These are phyloP conservation scores for Neoseiulus cucumeris DNA, from an alignment of 1,140 invertebrate genomes.

Conservation along the genomic window DNA sequence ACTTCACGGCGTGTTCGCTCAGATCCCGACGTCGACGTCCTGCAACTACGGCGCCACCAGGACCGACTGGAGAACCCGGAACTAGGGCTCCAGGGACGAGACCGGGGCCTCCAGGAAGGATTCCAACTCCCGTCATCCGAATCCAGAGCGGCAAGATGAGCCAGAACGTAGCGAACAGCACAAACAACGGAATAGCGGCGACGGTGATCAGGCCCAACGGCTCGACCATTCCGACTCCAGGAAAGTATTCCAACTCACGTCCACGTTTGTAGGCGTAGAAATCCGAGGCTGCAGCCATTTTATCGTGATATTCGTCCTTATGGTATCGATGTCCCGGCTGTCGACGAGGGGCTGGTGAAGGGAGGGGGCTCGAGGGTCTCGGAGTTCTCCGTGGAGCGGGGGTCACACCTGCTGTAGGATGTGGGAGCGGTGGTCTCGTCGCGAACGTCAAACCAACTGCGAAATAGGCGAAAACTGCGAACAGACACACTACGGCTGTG, in stretches of 20 bases:
- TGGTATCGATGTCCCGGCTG: not conserved
- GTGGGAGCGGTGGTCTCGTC: not conserved
- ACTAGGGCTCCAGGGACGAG: not conserved
- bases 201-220: not conserved
- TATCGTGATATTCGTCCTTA: constrained; percentile 6
- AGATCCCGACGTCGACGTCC: not conserved
- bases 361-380: not conserved
- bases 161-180: not conserved
- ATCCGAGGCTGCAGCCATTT: constrained; percentile 4
- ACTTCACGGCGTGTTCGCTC: not conserved
- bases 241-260: not conserved
- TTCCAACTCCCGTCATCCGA: not conserved
- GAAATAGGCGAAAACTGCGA: not conserved
- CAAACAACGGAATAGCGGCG: not conserved
- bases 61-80: not conserved
- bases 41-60: not conserved
- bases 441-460: not conserved
- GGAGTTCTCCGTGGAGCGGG: not conserved
- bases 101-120: not conserved
- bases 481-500: not conserved
- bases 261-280: constrained; percentile 5
- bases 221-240: constrained; percentile 4
- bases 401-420: not conserved
- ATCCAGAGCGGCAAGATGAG: constrained; percentile 1
- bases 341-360: not conserved